These are phyloP conservation scores for Cryptocheilus praepositus DNA, from an alignment of 2,888 invertebrate species.

Conservation along the genomic window DNA sequence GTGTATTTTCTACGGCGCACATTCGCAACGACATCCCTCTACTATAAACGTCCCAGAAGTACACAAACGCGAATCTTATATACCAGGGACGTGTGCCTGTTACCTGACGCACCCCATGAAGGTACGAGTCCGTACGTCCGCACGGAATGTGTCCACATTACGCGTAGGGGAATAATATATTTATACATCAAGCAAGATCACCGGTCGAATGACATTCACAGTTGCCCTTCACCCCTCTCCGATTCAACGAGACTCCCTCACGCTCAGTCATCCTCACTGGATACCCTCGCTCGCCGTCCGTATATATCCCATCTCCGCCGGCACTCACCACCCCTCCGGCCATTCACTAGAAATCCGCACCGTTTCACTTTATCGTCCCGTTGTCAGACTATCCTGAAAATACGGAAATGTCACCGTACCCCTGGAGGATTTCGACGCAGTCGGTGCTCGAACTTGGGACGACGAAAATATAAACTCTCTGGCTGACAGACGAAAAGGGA, in stretches of 20 bases:
- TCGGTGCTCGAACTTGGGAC: conserved; percentile 7
- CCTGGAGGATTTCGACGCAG: conserved; percentile 36
- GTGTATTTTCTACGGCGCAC: not conserved
- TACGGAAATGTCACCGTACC: conserved; percentile 45
- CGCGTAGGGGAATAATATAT: conserved; percentile 16
- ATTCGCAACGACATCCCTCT: too few species aligned
- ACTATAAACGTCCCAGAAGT: too few species aligned
- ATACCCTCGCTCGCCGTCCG: too few species aligned
- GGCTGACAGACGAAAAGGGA: conserved; percentile 22
- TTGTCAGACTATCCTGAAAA: conserved; percentile 49
- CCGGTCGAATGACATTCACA: conserved; percentile 37
- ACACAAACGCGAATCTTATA: too few species aligned
- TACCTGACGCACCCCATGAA: too few species aligned
- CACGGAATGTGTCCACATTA: too few species aligned
- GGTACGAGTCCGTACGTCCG: too few species aligned
- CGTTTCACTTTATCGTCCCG: conserved; percentile 55
- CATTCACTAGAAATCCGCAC: conserved; percentile 45
- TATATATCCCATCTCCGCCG: not conserved
- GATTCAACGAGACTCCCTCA: too few species aligned
- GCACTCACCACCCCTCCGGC: conserved; percentile 25
- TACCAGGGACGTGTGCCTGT: too few species aligned
- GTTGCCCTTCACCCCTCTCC: conserved; percentile 11
- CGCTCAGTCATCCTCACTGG: too few species aligned
- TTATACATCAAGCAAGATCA: conserved; percentile 43
- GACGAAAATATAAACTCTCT: conserved; percentile 35